Conservation (phyloP, 2,113 vertebrate species). For the Nestor notabilis region DNA sequence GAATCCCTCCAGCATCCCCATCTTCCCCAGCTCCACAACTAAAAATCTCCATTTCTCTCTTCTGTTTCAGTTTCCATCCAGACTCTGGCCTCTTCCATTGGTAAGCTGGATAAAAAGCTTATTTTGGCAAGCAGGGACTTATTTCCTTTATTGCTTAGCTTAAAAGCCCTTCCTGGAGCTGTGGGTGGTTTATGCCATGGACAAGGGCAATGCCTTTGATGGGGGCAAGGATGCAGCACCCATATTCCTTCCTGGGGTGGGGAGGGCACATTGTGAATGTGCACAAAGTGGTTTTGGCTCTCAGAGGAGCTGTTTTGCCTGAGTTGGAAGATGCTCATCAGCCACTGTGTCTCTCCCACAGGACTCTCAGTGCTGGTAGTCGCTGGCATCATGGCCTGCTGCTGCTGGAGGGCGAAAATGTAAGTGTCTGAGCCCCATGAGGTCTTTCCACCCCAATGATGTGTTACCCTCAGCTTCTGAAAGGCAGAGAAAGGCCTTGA, state of each 20-base stretch:
- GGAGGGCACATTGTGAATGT: not conserved
- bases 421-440: not conserved
- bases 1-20: rapidly evolving
- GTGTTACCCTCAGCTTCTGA: not conserved
- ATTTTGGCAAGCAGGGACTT: not conserved
- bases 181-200: not conserved
- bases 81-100: not conserved
- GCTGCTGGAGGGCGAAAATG: not conserved
- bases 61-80: not conserved
- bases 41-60: not conserved
- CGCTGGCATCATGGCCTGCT: rapidly evolving
- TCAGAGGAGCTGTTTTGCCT: rapidly evolving
- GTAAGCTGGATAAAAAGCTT: not conserved
- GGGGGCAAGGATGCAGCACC: not conserved
- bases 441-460: not conserved
- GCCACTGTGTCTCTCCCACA: rapidly evolving
- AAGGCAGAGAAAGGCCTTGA: not conserved
- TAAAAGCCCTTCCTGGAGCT: not conserved
- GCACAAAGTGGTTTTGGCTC: rapidly evolving
- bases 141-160: not conserved
- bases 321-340: not conserved
- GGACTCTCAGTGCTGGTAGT: not conserved
- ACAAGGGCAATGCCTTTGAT: rapidly evolving
- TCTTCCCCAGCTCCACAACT: not conserved
- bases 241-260: not conserved